A percentile compares a stretch with the other conserved stretches of the same genome.
phyloP scores from a whole-genome alignment of 64 coral and sea anemone species.

The Montipora foliosa region DNA sequence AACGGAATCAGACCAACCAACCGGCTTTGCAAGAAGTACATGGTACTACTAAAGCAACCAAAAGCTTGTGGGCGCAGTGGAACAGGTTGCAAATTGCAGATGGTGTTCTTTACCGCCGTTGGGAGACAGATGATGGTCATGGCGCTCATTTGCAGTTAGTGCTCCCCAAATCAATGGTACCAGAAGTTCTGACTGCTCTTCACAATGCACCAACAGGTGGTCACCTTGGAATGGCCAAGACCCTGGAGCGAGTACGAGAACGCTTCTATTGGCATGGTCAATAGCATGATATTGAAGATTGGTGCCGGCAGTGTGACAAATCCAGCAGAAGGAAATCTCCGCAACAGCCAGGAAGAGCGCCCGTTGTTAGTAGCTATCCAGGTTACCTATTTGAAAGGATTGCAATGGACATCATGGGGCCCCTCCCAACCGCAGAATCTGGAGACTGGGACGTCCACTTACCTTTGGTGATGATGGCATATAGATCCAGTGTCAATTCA shows the following conservation, averaged over 20 bases:
- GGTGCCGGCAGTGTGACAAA: not conserved
- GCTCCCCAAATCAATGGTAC: not conserved
- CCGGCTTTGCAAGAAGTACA: not conserved
- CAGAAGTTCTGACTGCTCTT: slow-evolving; percentile 14
- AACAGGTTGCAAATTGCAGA: not conserved
- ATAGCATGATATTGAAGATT: not conserved
- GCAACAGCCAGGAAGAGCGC: not conserved
- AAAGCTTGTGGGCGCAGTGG: slow-evolving; percentile 32
- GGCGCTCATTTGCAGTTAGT: no score
- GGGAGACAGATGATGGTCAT: not conserved
- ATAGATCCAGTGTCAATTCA: not conserved
- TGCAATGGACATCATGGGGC: no score
- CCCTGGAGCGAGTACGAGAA: not conserved
- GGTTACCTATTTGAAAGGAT: no score
- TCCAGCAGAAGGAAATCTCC: not conserved
- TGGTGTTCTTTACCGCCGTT: slow-evolving; percentile 7
- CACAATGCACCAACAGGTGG: slow-evolving; percentile 23
- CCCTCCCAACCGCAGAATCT: no score
- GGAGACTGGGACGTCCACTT: no score
- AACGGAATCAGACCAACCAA: not conserved
- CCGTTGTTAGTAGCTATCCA: not conserved
- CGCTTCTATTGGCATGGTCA: slow-evolving; percentile 24
- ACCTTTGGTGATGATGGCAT: slow-evolving; percentile 25
- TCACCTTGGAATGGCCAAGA: slow-evolving; percentile 26
- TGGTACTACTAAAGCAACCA: not conserved